These are phyloP conservation scores for Stictocephala bisonia DNA, from an alignment of 2,888 invertebrate genomes.

Conservation along the genomic window DNA sequence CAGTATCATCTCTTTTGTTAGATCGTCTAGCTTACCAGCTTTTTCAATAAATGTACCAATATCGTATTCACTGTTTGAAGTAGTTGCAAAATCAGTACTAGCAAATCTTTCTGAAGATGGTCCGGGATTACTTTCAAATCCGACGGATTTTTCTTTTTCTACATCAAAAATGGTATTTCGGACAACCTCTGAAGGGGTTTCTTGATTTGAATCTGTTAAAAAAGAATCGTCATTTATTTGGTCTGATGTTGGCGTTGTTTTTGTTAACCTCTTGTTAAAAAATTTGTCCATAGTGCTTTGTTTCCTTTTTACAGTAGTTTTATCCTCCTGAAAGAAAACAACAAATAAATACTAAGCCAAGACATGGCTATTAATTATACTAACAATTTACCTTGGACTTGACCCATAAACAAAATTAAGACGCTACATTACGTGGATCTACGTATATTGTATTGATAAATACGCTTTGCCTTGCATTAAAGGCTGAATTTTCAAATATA, in stretches of 20 bases:
- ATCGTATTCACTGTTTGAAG: neutral
- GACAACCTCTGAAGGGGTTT: neutral
- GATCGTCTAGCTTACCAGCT: neutral
- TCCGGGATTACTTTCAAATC: neutral
- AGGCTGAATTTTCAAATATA: too few relatives aligned
- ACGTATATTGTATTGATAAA: too few relatives aligned
- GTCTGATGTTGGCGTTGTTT: neutral
- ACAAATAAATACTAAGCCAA: too few relatives aligned
- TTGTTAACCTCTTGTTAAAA: neutral
- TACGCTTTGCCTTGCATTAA: too few relatives aligned
- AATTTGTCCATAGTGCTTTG: conserved; percentile 5
- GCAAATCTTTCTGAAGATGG: neutral
- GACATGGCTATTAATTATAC: too few relatives aligned
- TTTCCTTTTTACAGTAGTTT: conserved; percentile 2
- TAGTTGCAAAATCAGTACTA: neutral
- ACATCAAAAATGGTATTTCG: neutral
- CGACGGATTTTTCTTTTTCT: conserved; percentile 1
- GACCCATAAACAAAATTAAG: too few relatives aligned
- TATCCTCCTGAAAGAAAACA: conserved; percentile 6
- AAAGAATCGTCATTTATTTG: neutral
- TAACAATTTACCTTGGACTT: too few relatives aligned
- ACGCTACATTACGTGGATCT: too few relatives aligned
- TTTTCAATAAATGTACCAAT: neutral
- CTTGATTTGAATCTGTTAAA: neutral
- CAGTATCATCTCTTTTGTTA: neutral